Percentiles rank a stretch among this genome's conserved stretches.
Evolutionary conservation across 2,113 vertebrate genomes (phyloP).

Genomic region (human): GRCh38 chr2:76586501-76587000

Average conservation of each 20-base stretch:
- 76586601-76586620: neutral
- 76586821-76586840: slow-evolving; percentile 60
- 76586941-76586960: slow-evolving; percentile 27
- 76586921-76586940: slow-evolving; percentile 44
- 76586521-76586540: neutral
- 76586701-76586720: slow-evolving; percentile 32
- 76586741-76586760: slow-evolving; percentile 23
- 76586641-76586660: slow-evolving; percentile 12
- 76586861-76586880: slow-evolving; percentile 62
- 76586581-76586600: neutral
- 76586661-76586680: slow-evolving; percentile 51
- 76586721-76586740: slow-evolving; percentile 61
- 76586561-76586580: neutral
- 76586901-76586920: neutral
- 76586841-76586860: slow-evolving; percentile 58
- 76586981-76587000: neutral
- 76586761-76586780: neutral
- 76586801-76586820: slow-evolving; percentile 58
- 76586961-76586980: neutral
- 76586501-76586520: neutral
- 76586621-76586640: neutral
- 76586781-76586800: slow-evolving; percentile 48
- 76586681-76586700: slow-evolving; percentile 55
- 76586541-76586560: neutral
- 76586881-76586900: slow-evolving; percentile 64